Evolutionary conservation across 2,797 vertebrate species (phyloP), one percentile per base, ranked within the genome.

Genomic region (Champsocephalus gunnari): DNA sequence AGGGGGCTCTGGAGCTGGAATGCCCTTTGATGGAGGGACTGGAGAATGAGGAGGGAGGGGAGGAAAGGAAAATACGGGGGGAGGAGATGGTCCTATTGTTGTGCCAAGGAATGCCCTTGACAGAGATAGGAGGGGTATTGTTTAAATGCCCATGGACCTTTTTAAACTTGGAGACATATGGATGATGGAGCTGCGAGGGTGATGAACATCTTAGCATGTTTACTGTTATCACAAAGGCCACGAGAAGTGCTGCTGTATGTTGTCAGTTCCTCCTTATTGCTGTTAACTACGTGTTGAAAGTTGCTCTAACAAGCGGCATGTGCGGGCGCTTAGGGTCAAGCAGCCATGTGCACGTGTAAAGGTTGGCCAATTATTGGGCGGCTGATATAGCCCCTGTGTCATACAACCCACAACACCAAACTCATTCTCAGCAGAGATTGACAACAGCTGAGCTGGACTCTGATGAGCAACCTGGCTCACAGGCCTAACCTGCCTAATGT

Each of bases 41-140:
- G 89, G 77, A 92, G 92, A 90, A 93, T 89, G 89, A 86, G 85
- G 88, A 89, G 90, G 91, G 92, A 88, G 92, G 90, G 92, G 90
- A 87, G 89, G 88, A 88, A 91, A 93, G 92, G 92, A 93, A 93
- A 93, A 93, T 92, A 92, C 74, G 60, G 81, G 83, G 79, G 81
- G 86, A 59, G 73, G 85, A 80, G 89, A 87, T 83, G 82, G 88
- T 86, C 92, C 89, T 87, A 92, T 92, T 93, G 92, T 94, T 92
- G 90, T 92, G 90, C 92, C 92, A 92, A 93, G 90, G 89, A 93
- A 93, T 93, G 93, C 89, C 92, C 92, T 92, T 94, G 92, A 91
- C 68, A 66, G 89, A 89, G 89, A 88, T 87, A 88, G 87, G 81
- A 38, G 56, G 86, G 91, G 68, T 81, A 92, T 92, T 93, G 89